Evolutionary conservation across 1,140 invertebrate genomes (phyloP), one percentile per base, ranked within the genome.

Genomic region (Macrostomum lignano): DNA sequence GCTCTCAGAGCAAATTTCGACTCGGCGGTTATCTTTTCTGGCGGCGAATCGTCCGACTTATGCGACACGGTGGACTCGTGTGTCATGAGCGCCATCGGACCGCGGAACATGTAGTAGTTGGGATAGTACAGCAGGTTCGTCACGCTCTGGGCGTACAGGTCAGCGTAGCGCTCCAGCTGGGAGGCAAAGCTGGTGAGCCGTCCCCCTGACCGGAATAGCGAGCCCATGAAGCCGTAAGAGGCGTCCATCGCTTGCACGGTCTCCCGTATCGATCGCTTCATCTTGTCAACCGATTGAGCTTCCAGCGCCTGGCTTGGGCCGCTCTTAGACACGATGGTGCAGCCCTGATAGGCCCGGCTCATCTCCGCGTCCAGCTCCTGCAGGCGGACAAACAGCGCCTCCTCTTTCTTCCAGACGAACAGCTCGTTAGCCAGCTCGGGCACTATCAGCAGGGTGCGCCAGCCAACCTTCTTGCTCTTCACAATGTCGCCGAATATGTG

Each of bases 401-500:
- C 77, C 53, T 91, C 86, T 45, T 84, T 77, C 1, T 84, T 94
- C 88, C 88, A 98, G 17, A 96, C 86, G 40, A 79, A 72, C 20
- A 98, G 59, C 55, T 98, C 91, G 44, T 84, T 72, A n/a, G 79
- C 72, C 25, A 98, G 51, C 58, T 98, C 91, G 0, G 91, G 91
- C 1, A 98, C 77, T 43, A 96, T 77, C 14, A 98, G 66, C 58
- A 96, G 96, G 6, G 88, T 98, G 39, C 82, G 65, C 91, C 91
- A 98, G 0, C 84, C 86, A 25, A 82, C 81, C 59, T 98, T 98
- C 61, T 96, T 96, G 7, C 81, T 91, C 49, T 93, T 93, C 21
- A 94, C 63, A 44, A 94, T 93, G 54, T 96, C 88, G 15, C 86
- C 88, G 57, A 88, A 96, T 42, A 96, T 94, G 51, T 96, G 86